Evolutionary conservation across 2,797 vertebrate genomes (phyloP).

Genomic region (Falco biarmicus): DNA sequence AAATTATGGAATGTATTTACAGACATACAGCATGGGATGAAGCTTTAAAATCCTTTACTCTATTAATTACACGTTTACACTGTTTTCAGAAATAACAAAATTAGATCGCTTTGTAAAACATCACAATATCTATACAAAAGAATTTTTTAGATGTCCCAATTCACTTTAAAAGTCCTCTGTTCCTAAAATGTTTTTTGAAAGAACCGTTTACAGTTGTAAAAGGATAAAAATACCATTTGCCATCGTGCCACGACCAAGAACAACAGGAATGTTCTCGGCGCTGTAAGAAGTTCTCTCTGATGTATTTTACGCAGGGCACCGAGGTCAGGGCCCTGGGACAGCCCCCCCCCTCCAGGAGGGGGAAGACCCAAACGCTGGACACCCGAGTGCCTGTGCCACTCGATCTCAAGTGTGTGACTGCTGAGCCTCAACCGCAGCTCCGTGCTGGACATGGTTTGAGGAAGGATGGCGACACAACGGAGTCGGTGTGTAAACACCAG

Average conservation of each 20-base stretch:
- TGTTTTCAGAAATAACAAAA: constrained; percentile 74
- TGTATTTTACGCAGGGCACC: neutral
- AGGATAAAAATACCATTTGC: neutral
- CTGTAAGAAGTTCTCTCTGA: neutral
- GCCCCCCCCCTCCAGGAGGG: neutral
- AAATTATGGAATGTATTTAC: constrained; percentile 82
- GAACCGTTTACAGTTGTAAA: neutral
- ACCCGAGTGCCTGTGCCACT: fast-evolving
- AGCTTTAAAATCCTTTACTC: constrained; percentile 75
- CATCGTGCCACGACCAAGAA: neutral
- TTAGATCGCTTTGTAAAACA: constrained; percentile 67
- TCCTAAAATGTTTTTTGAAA: constrained; percentile 48
- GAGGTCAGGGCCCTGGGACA: fast-evolving
- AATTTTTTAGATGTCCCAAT: constrained; percentile 32
- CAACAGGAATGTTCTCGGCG: neutral
- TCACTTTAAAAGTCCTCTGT: constrained; percentile 50
- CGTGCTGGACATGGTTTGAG: neutral
- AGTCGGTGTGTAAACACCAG: neutral
- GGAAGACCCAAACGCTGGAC: neutral
- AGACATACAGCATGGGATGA: constrained; percentile 77
- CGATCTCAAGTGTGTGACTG: fast-evolving
- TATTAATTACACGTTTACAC: constrained; percentile 80
- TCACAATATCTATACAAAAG: constrained; percentile 57
- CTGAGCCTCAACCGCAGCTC: neutral
- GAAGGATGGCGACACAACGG: neutral